phyloP scores from a whole-genome alignment of 2,113 vertebrate species.

The Numenius arquata region DNA sequence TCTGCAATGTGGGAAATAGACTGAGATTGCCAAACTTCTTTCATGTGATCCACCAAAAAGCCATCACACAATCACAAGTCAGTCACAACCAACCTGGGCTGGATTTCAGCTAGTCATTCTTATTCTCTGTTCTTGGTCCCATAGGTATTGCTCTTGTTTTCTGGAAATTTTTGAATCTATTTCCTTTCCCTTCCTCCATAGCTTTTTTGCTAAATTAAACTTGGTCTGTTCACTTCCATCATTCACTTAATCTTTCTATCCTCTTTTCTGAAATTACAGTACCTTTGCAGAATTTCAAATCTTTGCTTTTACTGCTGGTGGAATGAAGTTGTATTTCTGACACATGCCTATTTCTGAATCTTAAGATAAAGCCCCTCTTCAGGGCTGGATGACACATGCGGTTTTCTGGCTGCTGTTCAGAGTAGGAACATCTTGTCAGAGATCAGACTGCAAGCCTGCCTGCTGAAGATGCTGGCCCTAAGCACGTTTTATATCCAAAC shows the following conservation, averaged over 20 bases:
- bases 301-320: not conserved
- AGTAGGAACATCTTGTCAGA: slow-evolving; percentile 37
- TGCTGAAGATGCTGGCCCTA: slow-evolving; percentile 25
- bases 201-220: not conserved
- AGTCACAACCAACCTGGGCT: not conserved
- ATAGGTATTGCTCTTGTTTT: not conserved
- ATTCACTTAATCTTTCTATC: not conserved
- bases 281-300: not conserved
- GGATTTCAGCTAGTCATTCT: not conserved
- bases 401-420: slow-evolving; percentile 15
- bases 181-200: not conserved
- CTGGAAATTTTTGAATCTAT: not conserved
- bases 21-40: not conserved
- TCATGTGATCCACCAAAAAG: not conserved
- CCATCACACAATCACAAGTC: not conserved
- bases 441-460: slow-evolving; percentile 8
- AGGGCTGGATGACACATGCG: not conserved
- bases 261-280: not conserved
- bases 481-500: slow-evolving; percentile 21
- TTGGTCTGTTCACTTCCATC: not conserved
- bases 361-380: not conserved
- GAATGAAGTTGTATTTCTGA: slow-evolving; percentile 13
- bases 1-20: not conserved
- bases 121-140: not conserved
- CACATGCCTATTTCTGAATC: not conserved